Conservation (phyloP, 2,888 invertebrate genomes). For the Orthonevra nobilis region DNA sequence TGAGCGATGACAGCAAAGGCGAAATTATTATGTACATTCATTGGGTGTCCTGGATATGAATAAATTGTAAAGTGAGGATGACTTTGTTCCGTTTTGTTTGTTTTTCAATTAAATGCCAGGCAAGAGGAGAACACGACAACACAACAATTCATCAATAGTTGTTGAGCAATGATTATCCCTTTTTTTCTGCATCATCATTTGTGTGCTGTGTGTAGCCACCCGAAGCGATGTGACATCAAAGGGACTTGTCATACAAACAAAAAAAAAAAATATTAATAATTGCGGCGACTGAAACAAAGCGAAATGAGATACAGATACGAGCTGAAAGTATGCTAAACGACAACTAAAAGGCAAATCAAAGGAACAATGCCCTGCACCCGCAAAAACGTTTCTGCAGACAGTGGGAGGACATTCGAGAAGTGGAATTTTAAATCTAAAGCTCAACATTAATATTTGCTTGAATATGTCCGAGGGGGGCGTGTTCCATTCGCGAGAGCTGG, state of each 20-base stretch:
- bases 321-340: slow-evolving; percentile 64
- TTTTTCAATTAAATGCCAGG: slow-evolving; percentile 23
- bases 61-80: too few species aligned
- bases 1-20: slow-evolving; percentile 33
- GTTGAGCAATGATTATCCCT: slow-evolving; percentile 34
- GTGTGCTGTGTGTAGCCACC: slow-evolving; percentile 7
- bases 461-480: not conserved
- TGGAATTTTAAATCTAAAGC: slow-evolving; percentile 32
- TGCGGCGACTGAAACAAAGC: slow-evolving; percentile 56
- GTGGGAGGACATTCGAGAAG: slow-evolving; percentile 29
- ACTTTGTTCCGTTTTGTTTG: not conserved
- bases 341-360: slow-evolving; percentile 69
- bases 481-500: not conserved
- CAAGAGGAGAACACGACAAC: slow-evolving; percentile 11
- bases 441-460: slow-evolving; percentile 5
- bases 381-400: slow-evolving; percentile 17
- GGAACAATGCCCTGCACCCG: too few species aligned
- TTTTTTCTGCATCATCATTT: slow-evolving; percentile 1
- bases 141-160: slow-evolving; percentile 62
- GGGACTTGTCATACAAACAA: slow-evolving; percentile 30
- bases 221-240: slow-evolving; percentile 53
- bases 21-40: slow-evolving; percentile 8
- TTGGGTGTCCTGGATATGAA: slow-evolving; percentile 7
- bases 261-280: slow-evolving; percentile 46
- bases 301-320: slow-evolving; percentile 8